These are phyloP conservation scores for Xestoiulus laeticollis DNA, from an alignment of 2,888 invertebrate species.

Conservation along the genomic window DNA sequence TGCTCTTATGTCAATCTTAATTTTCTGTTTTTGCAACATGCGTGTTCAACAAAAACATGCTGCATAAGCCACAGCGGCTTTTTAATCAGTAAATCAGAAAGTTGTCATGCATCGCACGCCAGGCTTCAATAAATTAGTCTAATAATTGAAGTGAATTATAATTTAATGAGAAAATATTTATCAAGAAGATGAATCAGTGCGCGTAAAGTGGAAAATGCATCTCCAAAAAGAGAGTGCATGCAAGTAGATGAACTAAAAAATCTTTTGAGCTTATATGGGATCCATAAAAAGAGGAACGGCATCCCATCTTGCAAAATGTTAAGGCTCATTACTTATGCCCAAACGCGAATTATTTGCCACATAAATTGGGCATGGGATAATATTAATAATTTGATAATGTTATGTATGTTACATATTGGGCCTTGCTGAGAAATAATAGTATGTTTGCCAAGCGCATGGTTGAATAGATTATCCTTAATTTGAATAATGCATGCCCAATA, in stretches of 20 bases:
- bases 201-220: background rate
- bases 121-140: constrained; percentile 32
- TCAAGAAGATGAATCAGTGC: constrained; percentile 4
- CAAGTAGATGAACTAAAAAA: background rate
- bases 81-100: constrained; percentile 15
- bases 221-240: background rate
- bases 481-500: background rate
- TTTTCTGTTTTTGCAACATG: background rate
- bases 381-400: constrained; percentile 19
- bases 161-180: constrained; percentile 42
- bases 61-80: background rate
- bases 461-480: constrained; percentile 12
- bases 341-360: background rate
- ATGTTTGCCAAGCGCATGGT: background rate
- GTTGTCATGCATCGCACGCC: background rate
- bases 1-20: background rate
- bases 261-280: background rate
- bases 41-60: background rate
- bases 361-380: background rate
- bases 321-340: background rate
- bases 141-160: constrained; percentile 14
- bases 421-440: background rate
- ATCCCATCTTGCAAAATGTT: background rate
- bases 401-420: background rate
- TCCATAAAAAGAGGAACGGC: background rate